Evolutionary conservation across 2,888 invertebrate species (phyloP).

Genomic region (Cheilosia impressa): DNA sequence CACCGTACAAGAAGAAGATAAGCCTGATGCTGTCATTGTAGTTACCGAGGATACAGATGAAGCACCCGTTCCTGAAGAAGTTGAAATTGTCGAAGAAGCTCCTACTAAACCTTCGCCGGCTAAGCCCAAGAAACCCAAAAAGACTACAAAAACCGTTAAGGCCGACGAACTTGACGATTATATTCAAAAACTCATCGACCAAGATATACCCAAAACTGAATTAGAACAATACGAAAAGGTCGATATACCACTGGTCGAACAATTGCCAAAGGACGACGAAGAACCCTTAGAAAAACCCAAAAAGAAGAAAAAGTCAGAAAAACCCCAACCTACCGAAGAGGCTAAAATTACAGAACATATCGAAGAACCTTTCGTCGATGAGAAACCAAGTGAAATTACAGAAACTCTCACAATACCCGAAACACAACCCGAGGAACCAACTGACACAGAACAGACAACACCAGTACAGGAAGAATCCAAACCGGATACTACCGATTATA

Average conservation of each 20-base stretch:
- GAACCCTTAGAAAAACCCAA: conserved; percentile 78
- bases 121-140: conserved; percentile 79
- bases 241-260: conserved; percentile 79
- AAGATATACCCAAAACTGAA: conserved; percentile 81
- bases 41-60: conserved; percentile 79
- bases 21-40: conserved; percentile 79
- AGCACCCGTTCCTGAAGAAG: conserved; percentile 65
- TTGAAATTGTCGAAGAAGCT: conserved; percentile 60
- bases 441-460: conserved; percentile 84
- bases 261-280: conserved; percentile 76
- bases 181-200: conserved; percentile 79
- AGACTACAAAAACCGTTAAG: conserved; percentile 80
- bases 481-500: conserved; percentile 80
- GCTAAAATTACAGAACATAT: conserved; percentile 66
- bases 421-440: conserved; percentile 79
- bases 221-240: conserved; percentile 83
- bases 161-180: conserved; percentile 80
- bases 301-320: conserved; percentile 71
- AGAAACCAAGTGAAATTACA: conserved; percentile 76
- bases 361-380: conserved; percentile 76
- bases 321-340: conserved; percentile 76
- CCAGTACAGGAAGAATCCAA: conserved; percentile 81
- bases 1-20: conserved; percentile 80
- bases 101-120: conserved; percentile 72
- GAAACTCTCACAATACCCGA: conserved; percentile 77